Evolutionary conservation across 2,113 vertebrate genomes (phyloP).

Genomic region (Danionella cerebrum): DNA sequence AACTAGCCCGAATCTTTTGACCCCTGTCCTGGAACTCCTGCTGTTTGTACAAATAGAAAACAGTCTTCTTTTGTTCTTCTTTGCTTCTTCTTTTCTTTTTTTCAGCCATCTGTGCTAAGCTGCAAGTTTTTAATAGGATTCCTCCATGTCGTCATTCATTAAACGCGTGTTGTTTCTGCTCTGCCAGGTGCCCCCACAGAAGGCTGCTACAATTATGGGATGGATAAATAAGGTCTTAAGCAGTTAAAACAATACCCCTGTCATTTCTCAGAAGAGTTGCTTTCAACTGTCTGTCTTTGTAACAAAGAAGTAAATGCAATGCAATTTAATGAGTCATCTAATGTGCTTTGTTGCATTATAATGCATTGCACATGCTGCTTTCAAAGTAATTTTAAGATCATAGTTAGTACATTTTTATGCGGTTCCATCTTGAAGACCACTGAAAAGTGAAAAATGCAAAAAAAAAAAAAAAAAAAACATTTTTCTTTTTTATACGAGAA

Average conservation of each 20-base stretch:
- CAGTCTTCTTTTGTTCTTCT: neutral
- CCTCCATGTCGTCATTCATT: conserved; percentile 44
- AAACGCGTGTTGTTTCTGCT: conserved; percentile 16
- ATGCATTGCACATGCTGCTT: neutral
- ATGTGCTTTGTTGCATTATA: neutral
- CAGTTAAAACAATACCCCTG: conserved; percentile 43
- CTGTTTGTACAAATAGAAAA: too few relatives aligned
- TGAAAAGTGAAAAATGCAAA: neutral
- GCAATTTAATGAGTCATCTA: neutral
- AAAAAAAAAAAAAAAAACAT: too few relatives aligned
- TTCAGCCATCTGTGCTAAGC: neutral
- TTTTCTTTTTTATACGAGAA: conserved; percentile 1
- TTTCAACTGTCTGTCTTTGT: neutral
- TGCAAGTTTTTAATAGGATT: conserved; percentile 37
- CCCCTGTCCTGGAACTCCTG: too few relatives aligned
- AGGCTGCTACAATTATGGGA: conserved; percentile 52
- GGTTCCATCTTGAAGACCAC: neutral
- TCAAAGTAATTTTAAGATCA: neutral
- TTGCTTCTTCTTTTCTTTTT: neutral
- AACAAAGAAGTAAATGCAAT: neutral
- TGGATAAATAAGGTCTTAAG: conserved; percentile 51
- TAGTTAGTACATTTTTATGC: neutral
- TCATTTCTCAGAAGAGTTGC: neutral
- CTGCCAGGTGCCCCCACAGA: conserved; percentile 55
- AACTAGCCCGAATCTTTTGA: too few relatives aligned